Conservation (phyloP, 1,140 invertebrate species). For the Tribolium castaneum region DNA sequence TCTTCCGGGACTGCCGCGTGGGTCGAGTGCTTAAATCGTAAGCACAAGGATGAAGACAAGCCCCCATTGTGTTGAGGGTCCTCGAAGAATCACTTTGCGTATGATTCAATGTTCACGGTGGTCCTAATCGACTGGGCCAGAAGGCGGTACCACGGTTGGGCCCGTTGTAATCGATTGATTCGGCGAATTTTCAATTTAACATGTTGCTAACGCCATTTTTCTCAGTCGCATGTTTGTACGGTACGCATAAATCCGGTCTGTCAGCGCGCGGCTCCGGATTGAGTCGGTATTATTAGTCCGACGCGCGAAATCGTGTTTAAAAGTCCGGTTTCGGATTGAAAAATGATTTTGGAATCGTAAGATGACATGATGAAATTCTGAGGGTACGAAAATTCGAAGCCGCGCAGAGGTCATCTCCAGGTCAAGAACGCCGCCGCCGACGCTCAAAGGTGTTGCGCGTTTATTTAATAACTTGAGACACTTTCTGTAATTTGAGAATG, state of each 20-base stretch:
- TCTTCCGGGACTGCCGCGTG: slow-evolving; percentile 5
- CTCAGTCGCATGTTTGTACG: slow-evolving; percentile 44
- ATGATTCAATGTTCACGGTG: slow-evolving; percentile 31
- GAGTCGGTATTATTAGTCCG: slow-evolving; percentile 27
- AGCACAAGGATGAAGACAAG: background rate
- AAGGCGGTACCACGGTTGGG: slow-evolving; percentile 32
- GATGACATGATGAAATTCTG: slow-evolving; percentile 34
- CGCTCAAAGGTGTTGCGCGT: slow-evolving; percentile 25
- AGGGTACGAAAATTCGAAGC: slow-evolving; percentile 19
- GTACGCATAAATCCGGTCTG: slow-evolving; percentile 33
- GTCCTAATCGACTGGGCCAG: slow-evolving; percentile 20
- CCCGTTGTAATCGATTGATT: slow-evolving; percentile 45
- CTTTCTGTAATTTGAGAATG: slow-evolving; percentile 10
- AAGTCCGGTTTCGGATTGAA: slow-evolving; percentile 26
- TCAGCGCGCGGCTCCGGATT: slow-evolving; percentile 9
- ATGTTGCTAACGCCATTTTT: slow-evolving; percentile 44
- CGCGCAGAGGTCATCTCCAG: background rate
- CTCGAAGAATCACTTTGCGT: slow-evolving; percentile 10
- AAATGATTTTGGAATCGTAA: slow-evolving; percentile 15
- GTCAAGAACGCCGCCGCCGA: slow-evolving; percentile 29
- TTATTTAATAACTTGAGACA: slow-evolving; percentile 4
- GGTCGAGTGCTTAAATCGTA: background rate
- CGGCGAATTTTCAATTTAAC: slow-evolving; percentile 50
- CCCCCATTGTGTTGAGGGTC: background rate
- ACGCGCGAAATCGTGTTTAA: slow-evolving; percentile 22